Evolutionary conservation across 2,113 vertebrate genomes (phyloP), one percentile per base, ranked within the genome.

Genomic region (Perca schrenkii): DNA sequence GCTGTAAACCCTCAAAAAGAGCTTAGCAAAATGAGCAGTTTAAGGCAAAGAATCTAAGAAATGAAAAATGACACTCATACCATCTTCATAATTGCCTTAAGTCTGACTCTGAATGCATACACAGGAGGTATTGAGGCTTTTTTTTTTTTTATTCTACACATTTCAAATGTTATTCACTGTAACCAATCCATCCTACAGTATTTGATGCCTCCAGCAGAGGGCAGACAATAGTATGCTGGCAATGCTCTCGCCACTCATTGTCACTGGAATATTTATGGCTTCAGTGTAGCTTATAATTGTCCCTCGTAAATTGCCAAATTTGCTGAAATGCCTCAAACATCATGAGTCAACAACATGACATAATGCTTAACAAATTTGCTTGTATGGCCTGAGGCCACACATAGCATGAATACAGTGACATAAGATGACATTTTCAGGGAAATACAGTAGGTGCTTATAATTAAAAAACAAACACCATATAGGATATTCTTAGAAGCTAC

Each of bases 151-250:
- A 53, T 28, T 25, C 11, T 8, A n/a, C 31, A n/a, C 7, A 19
- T 67, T 15, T 66, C n/a, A 21, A 52, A 40, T 50, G 61, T 31
- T 53, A 14, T 15, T 50, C 60, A 11, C 4, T n/a, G 36, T 62
- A 7, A 69, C 58, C 52, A 76, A 53, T 56, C 22, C 28, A 67
- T 25, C 21, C 70, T 40, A 49, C 75, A 79, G 61, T 86, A 1
- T 62, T 54, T 49, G 46, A 49, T 61, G 54, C 68, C 70, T 82
- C 91, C 93, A 94, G 88, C 88, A 93, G 93, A 80, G 92, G 92
- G 92, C 91, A 89, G 86, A 47, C 57, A 66, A n/a, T 31, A 57
- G 16, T 66, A 69, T 80, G 63, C 70, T 74, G 72, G 66, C 60
- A 40, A 2, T 49, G 60, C 57, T 56, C 54, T 72, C 36, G 73